Evolutionary conservation across 2,113 vertebrate species (phyloP), one percentile per base, ranked within the genome.

Genomic region (Nycticryphes semicollaris): DNA sequence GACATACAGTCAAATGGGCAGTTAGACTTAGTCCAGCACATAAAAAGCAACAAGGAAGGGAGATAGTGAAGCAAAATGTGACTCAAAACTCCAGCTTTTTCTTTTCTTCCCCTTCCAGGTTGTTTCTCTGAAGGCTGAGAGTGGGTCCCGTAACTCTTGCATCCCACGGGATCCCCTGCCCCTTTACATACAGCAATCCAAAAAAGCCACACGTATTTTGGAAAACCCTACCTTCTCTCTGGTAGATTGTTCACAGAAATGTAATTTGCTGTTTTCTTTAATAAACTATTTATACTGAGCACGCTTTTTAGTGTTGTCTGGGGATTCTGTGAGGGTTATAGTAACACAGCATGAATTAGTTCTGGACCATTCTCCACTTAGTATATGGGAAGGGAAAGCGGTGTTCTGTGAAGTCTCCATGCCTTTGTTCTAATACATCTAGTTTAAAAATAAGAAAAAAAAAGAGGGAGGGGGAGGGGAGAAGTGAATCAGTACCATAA

Each of bases 281-380:
- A 93, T 96, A 97, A 97, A 97, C 87, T 94, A 35, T 97, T 97
- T 94, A 39, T 95, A 96, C 69, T 22, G 62, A 86, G 56, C 48
- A 5, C 0, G 2, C 18, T 10, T 78, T 37, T 25, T 48, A 3
- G 4, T 70, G 56, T 18, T 69, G 23, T 13, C 50, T n/a, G 54
- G 31, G 33, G n/a, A 15, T 63, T 67, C 69, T 41, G 0, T 33
- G 27, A 31, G 30, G 28, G 37, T 35, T 12, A 3, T 11, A 43
- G 60, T 12, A 35, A 41, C 54, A 41, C 6, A 4, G 43, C 6
- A 33, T 9, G 13, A 45, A 39, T 35, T 19, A 35, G 9, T 35
- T 24, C 57, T 35, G 74, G 81, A 28, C 69, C 3, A 1, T 22
- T 72, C 43, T 33, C 43, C 56, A 4, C 63, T 23, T 4, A 14